Conservation (phyloP, 2,797 vertebrate species). For the Leptodactylus fallax region DNA sequence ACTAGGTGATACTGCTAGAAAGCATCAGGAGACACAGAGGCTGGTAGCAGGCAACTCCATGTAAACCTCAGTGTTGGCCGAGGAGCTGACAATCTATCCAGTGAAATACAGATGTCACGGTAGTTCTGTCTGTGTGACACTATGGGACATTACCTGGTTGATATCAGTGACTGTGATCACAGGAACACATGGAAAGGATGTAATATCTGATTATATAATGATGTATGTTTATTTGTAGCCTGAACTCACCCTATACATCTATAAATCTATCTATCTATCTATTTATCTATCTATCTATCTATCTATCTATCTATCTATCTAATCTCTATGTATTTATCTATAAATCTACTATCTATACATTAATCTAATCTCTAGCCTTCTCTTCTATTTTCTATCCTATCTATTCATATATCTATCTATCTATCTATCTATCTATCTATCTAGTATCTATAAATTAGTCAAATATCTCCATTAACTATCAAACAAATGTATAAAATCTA, state of each 20-base stretch:
- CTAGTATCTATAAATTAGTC: too few relatives aligned
- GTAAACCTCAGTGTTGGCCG: not conserved
- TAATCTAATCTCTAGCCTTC: too few relatives aligned
- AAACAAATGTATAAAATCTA: too few relatives aligned
- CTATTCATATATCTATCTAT: slow-evolving; percentile 33
- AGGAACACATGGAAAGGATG: not conserved
- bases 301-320: slow-evolving; percentile 25
- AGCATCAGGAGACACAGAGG: not conserved
- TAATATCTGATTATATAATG: not conserved
- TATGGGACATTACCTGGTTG: not conserved
- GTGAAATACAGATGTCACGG: not conserved
- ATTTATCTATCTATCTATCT: slow-evolving; percentile 11
- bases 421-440: slow-evolving; percentile 37
- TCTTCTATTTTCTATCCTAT: too few relatives aligned
- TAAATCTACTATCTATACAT: slow-evolving; percentile 15
- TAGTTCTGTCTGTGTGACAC: not conserved
- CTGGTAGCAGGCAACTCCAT: not conserved
- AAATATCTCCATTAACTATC: too few relatives aligned
- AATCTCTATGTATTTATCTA: not conserved
- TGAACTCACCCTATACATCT: not conserved
- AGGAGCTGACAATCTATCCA: slow-evolving; percentile 22
- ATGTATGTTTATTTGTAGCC: not conserved
- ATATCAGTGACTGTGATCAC: not conserved
- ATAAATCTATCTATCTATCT: not conserved
- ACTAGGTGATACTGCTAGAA: not conserved